These are phyloP conservation scores for Falco rusticolus DNA, from an alignment of 2,797 vertebrate genomes.

Conservation along the genomic window DNA sequence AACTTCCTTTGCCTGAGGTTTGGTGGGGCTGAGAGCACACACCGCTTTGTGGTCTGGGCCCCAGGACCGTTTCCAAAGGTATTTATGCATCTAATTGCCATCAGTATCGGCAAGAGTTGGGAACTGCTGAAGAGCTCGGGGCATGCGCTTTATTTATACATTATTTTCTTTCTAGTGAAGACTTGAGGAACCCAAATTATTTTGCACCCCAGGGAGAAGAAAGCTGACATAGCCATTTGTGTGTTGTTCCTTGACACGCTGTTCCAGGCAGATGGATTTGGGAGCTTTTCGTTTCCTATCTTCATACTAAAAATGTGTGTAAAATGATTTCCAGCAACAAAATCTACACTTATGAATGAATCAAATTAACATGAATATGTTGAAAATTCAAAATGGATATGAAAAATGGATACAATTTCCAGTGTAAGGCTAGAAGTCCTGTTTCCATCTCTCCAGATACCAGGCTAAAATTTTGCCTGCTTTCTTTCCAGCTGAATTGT, in stretches of 20 bases:
- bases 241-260: background rate
- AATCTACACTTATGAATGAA: background rate
- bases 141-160: background rate
- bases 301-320: background rate
- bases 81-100: background rate
- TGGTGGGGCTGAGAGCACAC: background rate
- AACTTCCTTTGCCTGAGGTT: background rate
- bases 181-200: background rate
- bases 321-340: background rate
- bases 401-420: background rate
- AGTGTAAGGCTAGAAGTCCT: background rate
- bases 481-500: background rate
- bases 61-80: background rate
- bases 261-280: background rate
- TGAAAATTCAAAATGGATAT: background rate
- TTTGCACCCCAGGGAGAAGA: background rate
- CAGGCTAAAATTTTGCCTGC: background rate
- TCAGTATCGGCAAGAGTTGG: background rate
- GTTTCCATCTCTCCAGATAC: background rate
- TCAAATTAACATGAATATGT: background rate
- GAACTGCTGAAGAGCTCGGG: background rate
- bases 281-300: background rate
- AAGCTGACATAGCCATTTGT: fast-evolving
- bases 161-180: background rate
- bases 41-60: background rate